These are phyloP conservation scores for Halichondria panicea DNA, from an alignment of 37 sponge, comb jelly and placozoan species.

Conservation along the genomic window DNA sequence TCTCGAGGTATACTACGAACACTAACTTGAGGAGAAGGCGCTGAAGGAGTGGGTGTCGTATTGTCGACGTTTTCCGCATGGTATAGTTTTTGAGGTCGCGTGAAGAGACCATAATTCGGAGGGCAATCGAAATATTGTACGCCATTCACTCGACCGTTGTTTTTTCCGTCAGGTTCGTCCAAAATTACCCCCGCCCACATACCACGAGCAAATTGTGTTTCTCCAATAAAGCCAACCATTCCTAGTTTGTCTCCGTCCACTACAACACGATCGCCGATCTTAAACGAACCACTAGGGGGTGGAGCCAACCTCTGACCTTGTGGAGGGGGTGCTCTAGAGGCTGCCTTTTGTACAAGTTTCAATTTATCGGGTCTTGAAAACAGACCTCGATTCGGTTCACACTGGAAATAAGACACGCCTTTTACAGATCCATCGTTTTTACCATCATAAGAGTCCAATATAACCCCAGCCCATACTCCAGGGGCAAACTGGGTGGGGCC, in stretches of 20 bases:
- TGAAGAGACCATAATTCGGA: slow-evolving; percentile 71
- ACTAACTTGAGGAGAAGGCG: not conserved
- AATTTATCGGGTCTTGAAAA: slow-evolving; percentile 90
- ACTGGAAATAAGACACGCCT: slow-evolving; percentile 87
- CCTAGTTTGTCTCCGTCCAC: slow-evolving; percentile 81
- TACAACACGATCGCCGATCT: slow-evolving; percentile 66
- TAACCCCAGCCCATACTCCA: slow-evolving; percentile 91
- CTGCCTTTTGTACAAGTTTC: slow-evolving; percentile 2
- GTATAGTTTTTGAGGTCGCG: slow-evolving; percentile 54
- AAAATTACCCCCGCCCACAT: slow-evolving; percentile 91
- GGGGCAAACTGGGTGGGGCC: slow-evolving; percentile 90
- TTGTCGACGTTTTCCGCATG: not conserved
- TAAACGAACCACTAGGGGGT: not conserved
- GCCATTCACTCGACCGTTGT: slow-evolving; percentile 83
- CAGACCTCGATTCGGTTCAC: slow-evolving; percentile 81
- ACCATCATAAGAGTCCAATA: slow-evolving; percentile 74
- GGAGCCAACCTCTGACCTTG: not conserved
- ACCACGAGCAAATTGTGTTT: slow-evolving; percentile 89
- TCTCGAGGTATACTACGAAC: not conserved
- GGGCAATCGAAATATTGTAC: slow-evolving; percentile 73
- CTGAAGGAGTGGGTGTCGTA: not conserved
- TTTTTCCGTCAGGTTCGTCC: slow-evolving; percentile 85
- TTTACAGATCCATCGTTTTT: slow-evolving; percentile 95
- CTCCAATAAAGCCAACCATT: slow-evolving; percentile 76
- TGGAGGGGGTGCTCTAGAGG: not conserved